Percentiles rank a stretch among this genome's conserved stretches.
Conservation (phyloP, 2,888 invertebrate genomes). For the Calephelis perditalis region DNA sequence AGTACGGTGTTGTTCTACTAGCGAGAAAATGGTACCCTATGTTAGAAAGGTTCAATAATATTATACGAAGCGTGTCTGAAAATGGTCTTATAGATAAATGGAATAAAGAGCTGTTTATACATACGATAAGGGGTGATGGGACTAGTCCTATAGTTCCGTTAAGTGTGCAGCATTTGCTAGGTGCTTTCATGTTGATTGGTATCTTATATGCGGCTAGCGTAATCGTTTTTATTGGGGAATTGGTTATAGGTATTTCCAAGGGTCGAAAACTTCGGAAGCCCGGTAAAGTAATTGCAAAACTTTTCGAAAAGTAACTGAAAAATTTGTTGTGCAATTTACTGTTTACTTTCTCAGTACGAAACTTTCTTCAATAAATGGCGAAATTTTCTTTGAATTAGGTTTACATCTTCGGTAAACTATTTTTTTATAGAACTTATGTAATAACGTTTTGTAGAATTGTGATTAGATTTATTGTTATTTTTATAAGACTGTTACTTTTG, state of each 20-base stretch:
- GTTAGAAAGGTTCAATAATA: conserved; percentile 58
- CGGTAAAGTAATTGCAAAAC: conserved; percentile 10
- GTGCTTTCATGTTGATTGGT: conserved; percentile 67
- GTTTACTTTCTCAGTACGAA: neutral
- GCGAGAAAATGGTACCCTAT: conserved; percentile 70
- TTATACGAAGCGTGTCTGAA: conserved; percentile 67
- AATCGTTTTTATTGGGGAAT: conserved; percentile 54
- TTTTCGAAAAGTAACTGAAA: conserved; percentile 4
- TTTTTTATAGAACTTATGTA: too few species aligned
- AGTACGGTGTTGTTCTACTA: conserved; percentile 68
- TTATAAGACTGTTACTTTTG: conserved; percentile 25
- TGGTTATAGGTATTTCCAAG: conserved; percentile 30
- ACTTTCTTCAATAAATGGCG: too few species aligned
- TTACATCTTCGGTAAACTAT: too few species aligned
- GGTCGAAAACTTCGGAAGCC: conserved; percentile 7
- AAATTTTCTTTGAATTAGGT: too few species aligned
- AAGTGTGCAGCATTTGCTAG: conserved; percentile 60
- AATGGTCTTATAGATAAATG: conserved; percentile 72
- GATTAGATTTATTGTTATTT: neutral
- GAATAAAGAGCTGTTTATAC: conserved; percentile 63
- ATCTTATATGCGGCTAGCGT: conserved; percentile 58
- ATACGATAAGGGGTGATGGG: conserved; percentile 41
- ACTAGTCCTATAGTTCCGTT: conserved; percentile 53
- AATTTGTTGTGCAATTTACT: conserved; percentile 8
- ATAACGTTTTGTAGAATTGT: too few species aligned